A percentile compares a stretch with the other conserved stretches of the same genome.
These are phyloP conservation scores for Upupa epops DNA, from an alignment of 2,113 vertebrate species.

Conservation along the genomic window DNA sequence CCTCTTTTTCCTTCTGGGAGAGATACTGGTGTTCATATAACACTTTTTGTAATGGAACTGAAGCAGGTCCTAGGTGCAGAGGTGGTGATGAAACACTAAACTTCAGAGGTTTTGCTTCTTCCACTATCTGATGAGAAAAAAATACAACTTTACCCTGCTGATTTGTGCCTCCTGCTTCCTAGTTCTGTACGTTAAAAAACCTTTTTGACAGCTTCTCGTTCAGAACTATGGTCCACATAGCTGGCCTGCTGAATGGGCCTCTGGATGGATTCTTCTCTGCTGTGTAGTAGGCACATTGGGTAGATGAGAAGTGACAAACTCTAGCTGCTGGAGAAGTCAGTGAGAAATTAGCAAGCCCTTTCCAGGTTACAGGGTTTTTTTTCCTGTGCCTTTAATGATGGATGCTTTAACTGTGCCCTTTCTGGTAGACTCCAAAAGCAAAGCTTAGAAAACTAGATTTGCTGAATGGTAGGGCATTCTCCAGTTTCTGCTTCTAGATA, in stretches of 20 bases:
- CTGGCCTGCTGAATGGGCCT: background rate
- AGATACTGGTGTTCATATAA: background rate
- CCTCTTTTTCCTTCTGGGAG: background rate
- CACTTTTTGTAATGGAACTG: background rate
- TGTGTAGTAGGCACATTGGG: fast-evolving
- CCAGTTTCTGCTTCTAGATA: background rate
- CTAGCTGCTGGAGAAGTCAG: background rate
- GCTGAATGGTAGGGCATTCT: background rate
- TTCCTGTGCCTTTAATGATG: background rate
- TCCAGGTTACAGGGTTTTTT: background rate
- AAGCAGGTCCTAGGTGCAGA: background rate
- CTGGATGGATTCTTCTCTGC: background rate
- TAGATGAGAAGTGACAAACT: background rate
- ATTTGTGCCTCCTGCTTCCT: background rate
- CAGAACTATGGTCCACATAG: no score
- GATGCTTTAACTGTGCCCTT: background rate
- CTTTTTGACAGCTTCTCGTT: background rate
- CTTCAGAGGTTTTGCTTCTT: background rate
- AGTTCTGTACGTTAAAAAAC: background rate
- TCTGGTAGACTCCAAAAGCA: background rate
- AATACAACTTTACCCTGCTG: background rate
- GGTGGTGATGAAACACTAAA: background rate
- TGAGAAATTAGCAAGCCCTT: background rate
- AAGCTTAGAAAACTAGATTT: background rate
- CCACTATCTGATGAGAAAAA: background rate